Evolutionary conservation across 2,113 vertebrate genomes (phyloP), one percentile per base, ranked within the genome.

Genomic region (Embiotoca jacksoni): DNA sequence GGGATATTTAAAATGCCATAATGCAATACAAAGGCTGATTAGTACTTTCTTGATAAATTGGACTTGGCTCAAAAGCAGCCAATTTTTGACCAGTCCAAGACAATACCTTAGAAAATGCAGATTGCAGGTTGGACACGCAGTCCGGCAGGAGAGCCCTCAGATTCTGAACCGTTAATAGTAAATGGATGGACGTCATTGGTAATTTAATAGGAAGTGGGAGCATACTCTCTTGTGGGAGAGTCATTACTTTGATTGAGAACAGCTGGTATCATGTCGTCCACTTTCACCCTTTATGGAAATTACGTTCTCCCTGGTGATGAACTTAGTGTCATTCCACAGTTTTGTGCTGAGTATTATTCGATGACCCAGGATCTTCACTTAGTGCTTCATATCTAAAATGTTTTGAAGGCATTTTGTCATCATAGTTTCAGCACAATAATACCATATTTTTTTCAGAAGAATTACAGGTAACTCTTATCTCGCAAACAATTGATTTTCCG

Each of bases 171-270:
- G 13, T 32, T 49, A 14, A 52, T 61, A 47, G 61, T 14, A 60
- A 64, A 58, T 9, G 13, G 55, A 63, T 33, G 60, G 44, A 58
- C 58, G 44, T 46, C 44, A 16, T 65, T 13, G 37, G 62, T 44
- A 11, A 60, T 78, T 75, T 52, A 72, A 68, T 75, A 49, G 47
- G 66, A 63, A 36, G 52, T 10, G 0, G 57, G 50, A 61, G 53
- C 62, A 3, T 35, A 59, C 41, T 37, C 63, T 75, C 72, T 55
- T 63, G 65, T 59, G 79, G 75, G 47, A 50, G 53, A 76, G 49
- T 84, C 76, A 64, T 84, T 80, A 74, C n/a, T 68, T 39, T 80
- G 79, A 84, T 84, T 75, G 68, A 80, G 73, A 83, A 83, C 84
- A 85, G 80, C 85, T 83, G 76, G 56, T 77, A 44, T 60, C 50